Evolutionary conservation across 2,113 vertebrate species (phyloP).

Genomic region (Sylvilagus bachmani): DNA sequence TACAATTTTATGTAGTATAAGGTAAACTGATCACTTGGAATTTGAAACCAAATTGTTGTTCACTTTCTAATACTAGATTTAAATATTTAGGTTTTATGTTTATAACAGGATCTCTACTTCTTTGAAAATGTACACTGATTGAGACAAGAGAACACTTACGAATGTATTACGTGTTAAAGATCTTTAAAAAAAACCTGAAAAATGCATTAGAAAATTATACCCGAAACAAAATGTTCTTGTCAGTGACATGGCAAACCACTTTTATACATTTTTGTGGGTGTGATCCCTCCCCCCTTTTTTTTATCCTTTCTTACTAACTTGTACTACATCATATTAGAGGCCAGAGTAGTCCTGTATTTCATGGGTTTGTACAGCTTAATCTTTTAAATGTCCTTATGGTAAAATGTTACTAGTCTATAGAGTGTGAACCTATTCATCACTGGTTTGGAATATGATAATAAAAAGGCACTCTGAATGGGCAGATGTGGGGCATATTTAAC

Average conservation of each 20-base stretch:
- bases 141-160: neutral
- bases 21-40: neutral
- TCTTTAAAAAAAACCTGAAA: neutral
- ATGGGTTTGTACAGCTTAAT: neutral
- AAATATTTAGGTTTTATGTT: neutral
- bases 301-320: neutral
- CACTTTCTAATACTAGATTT: neutral
- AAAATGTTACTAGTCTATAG: neutral
- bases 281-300: neutral
- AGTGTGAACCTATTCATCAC: neutral
- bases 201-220: neutral
- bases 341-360: neutral
- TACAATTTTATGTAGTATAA: neutral
- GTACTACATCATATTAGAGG: neutral
- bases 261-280: neutral
- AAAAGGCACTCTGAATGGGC: neutral
- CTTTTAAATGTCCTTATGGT: neutral
- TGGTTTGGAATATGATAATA: neutral
- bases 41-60: constrained; percentile 2
- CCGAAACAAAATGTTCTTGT: neutral
- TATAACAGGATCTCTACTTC: neutral
- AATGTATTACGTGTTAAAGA: neutral
- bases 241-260: neutral
- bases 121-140: neutral
- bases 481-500: neutral